Conservation (phyloP, 2,113 vertebrate genomes). For the Microcebus murinus region DNA sequence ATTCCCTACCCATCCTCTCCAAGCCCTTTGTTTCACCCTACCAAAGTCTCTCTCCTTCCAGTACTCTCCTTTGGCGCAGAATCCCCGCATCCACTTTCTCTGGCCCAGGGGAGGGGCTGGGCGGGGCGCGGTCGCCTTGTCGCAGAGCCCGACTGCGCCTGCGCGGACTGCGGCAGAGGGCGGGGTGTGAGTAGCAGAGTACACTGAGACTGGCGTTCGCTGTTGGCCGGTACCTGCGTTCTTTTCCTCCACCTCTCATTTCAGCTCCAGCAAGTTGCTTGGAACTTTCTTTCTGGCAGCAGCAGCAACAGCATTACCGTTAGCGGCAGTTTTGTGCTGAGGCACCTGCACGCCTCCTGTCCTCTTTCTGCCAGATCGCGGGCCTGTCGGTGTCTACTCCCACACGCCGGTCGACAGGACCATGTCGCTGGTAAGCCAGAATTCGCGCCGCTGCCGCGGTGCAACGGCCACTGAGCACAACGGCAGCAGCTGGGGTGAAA, state of each 20-base stretch:
- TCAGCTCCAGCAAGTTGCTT: slow-evolving; percentile 41
- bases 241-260: slow-evolving; percentile 39
- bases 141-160: slow-evolving; percentile 55
- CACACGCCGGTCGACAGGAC: slow-evolving; percentile 40
- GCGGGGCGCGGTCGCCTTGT: slow-evolving; percentile 40
- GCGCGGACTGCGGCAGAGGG: slow-evolving; percentile 67
- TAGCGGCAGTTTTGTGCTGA: neutral
- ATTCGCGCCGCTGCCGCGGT: slow-evolving; percentile 54
- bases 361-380: slow-evolving; percentile 23
- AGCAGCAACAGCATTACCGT: neutral
- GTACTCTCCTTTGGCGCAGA: slow-evolving; percentile 44
- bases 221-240: neutral
- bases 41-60: neutral
- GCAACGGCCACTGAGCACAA: neutral
- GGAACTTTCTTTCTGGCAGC: neutral
- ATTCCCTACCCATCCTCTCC: neutral
- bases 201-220: neutral
- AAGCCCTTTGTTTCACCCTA: neutral
- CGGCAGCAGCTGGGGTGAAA: slow-evolving; percentile 37
- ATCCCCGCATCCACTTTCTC: slow-evolving; percentile 34
- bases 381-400: slow-evolving; percentile 44
- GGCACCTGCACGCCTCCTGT: neutral
- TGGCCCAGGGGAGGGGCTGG: slow-evolving; percentile 27
- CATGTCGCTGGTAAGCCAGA: slow-evolving; percentile 68
- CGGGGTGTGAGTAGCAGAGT: slow-evolving; percentile 43